Percentiles rank a stretch among this genome's conserved stretches.
phyloP scores from a whole-genome alignment of 2,113 vertebrate species.

The Pseudorasbora parva region DNA sequence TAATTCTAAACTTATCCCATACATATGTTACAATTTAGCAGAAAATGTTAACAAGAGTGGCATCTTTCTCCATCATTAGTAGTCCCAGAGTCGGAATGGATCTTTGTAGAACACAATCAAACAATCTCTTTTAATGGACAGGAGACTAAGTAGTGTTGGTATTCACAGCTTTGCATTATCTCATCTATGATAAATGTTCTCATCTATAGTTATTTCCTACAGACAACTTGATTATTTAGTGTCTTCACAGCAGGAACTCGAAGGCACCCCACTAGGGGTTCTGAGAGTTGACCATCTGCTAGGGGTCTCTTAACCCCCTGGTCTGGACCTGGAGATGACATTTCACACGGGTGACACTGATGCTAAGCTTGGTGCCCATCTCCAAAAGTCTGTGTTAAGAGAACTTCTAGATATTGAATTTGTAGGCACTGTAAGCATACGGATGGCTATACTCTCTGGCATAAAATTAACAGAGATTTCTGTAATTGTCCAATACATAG shows the following conservation, averaged over 20 bases:
- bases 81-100: not conserved
- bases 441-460: not conserved
- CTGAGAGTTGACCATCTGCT: conserved; percentile 76
- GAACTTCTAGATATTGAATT: not conserved
- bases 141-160: not conserved
- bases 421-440: not conserved
- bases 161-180: conserved; percentile 22
- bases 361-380: not conserved
- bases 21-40: no score
- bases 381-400: not conserved
- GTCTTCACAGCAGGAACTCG: conserved; percentile 67
- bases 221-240: conserved; percentile 68
- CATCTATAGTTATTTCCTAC: conserved; percentile 10
- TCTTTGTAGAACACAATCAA: not conserved
- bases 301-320: conserved; percentile 49
- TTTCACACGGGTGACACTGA: conserved; percentile 28
- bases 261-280: conserved; percentile 71
- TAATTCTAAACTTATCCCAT: no score
- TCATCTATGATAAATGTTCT: conserved; percentile 50
- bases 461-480: no score
- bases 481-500: no score
- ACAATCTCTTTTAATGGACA: not conserved
- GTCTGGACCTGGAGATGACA: conserved; percentile 11
- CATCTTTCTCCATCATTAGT: not conserved
- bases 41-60: no score